Base-by-base conservation (phyloP, 1,140 invertebrate species). In the Drosophila ercepeae region DNA sequence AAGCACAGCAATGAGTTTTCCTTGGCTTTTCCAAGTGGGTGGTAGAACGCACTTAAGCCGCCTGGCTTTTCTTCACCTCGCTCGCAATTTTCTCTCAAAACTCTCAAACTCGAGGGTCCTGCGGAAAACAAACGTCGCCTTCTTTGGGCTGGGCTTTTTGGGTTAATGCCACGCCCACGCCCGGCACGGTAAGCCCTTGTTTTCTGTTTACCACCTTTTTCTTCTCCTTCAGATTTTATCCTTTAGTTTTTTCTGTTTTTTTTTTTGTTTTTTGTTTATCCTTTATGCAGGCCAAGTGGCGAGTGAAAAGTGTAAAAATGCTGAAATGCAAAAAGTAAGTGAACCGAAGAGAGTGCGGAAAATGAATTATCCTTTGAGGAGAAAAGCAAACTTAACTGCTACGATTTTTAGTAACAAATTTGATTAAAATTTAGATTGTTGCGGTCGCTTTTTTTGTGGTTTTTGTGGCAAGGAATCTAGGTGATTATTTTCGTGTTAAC, bases 131-230 rank as follows among this genome's bases (percentile, higher is more conserved):
- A 73, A 73, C 69, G 69, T 73, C 69, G 60, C 39, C 60, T 41
- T 39, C 49, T 75, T 69, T 61, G 36, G 36, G 42, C 51, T 75
- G 63, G 63, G 61, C 70, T 74, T 64, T 75, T 69, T 63, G 63
- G 70, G 53, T 79, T 78, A 81, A 70, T 79, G 71, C 58, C 76
- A 69, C 50, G 78, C 67, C 55, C 41, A 29, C n/a, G n/a, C n/a
- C n/a, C n/a, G n/a, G n/a, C n/a, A n/a, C 45, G 58, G 57, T 70
- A 42, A 48, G 49, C 49, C 50, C 49, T 70, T 60, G 63, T 70
- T 63, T 50, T 73, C 65, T 63, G 68, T 63, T 75, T 71, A 72
- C 54, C 54, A 45, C 29, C 48, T 63, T 11, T 27, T 23, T 9
- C 7, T 3, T 41, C 5, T 14, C n/a, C 4, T 8, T 39, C 5